phyloP scores from a whole-genome alignment of 2,797 vertebrate genomes.

The Artibeus jamaicensis region DNA sequence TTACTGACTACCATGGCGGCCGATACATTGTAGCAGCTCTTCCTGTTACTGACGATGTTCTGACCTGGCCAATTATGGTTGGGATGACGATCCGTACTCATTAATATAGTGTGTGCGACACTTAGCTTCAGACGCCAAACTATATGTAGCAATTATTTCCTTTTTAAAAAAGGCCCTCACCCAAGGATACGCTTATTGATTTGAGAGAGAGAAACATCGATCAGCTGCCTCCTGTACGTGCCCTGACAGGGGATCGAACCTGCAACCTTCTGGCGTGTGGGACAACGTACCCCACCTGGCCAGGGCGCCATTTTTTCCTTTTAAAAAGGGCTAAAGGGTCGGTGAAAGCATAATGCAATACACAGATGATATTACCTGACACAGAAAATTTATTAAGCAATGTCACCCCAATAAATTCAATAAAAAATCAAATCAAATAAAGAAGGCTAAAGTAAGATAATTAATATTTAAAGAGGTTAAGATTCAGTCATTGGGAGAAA shows the following conservation, averaged over 20 bases:
- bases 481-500: constrained; percentile 8
- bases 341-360: background rate
- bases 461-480: background rate
- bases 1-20: background rate
- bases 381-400: background rate
- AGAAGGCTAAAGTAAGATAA: background rate
- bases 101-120: background rate
- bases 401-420: background rate
- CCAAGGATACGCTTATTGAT: background rate
- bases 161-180: background rate
- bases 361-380: background rate
- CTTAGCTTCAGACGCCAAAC: constrained; percentile 20
- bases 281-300: no score
- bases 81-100: background rate
- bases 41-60: background rate
- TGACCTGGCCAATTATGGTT: background rate
- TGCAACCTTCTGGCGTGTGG: background rate
- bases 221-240: background rate
- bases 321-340: background rate
- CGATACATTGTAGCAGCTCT: background rate
- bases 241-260: background rate
- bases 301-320: background rate
- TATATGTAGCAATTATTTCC: background rate
- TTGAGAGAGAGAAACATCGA: background rate
- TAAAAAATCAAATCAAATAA: background rate